These are phyloP conservation scores for Galagoides demidoff DNA, from an alignment of 2,797 vertebrate genomes.

Conservation along the genomic window DNA sequence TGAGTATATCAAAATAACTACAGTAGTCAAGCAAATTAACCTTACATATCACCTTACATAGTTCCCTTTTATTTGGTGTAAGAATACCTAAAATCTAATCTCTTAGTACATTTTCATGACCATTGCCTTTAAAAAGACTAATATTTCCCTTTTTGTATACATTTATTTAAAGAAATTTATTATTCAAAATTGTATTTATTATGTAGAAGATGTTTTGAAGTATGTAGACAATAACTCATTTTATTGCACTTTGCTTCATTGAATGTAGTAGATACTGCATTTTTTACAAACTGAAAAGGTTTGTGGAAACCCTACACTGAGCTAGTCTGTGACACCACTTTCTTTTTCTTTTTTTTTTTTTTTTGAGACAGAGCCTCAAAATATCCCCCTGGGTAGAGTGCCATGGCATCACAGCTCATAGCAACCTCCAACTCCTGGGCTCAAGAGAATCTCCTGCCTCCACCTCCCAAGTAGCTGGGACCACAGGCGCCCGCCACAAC, in stretches of 20 bases:
- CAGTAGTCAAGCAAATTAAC: background rate
- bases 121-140: background rate
- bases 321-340: background rate
- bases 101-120: background rate
- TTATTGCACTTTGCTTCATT: background rate
- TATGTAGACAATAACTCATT: background rate
- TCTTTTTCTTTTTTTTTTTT: too few relatives aligned
- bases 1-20: background rate
- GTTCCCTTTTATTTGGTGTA: background rate
- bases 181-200: background rate
- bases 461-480: too few relatives aligned
- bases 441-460: too few relatives aligned
- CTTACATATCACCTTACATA: background rate
- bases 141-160: background rate
- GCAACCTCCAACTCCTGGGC: too few relatives aligned
- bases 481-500: too few relatives aligned
- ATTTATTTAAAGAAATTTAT: background rate
- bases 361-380: too few relatives aligned
- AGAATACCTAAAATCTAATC: background rate
- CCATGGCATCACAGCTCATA: too few relatives aligned
- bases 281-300: background rate
- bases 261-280: background rate
- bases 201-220: background rate
- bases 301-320: background rate
- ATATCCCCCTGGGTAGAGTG: too few relatives aligned